phyloP scores from a whole-genome alignment of 2,797 vertebrate genomes.

The Coregonus suidteri region DNA sequence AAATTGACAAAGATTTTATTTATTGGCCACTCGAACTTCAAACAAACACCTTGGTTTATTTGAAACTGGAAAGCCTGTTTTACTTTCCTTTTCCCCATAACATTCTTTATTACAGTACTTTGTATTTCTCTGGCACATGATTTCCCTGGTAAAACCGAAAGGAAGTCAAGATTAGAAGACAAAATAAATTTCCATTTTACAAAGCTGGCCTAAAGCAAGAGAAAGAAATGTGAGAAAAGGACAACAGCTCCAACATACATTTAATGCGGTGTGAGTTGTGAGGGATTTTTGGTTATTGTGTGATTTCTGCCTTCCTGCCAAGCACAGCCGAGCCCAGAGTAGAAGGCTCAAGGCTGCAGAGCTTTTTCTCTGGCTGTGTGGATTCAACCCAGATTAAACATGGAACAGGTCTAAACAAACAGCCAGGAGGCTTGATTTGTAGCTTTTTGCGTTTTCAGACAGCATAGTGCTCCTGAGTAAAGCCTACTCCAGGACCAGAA shows the following conservation, averaged over 20 bases:
- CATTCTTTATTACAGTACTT: background rate
- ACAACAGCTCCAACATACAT: constrained; percentile 35
- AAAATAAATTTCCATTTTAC: constrained; percentile 15
- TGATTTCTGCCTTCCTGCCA: constrained; percentile 60
- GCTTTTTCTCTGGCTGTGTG: constrained; percentile 20
- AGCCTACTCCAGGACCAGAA: constrained; percentile 12
- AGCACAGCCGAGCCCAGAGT: constrained; percentile 17
- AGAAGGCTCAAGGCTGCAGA: constrained; percentile 20
- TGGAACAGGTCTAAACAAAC: constrained; percentile 21
- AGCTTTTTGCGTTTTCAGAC: constrained; percentile 1
- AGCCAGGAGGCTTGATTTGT: constrained; percentile 30
- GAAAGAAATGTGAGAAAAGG: constrained; percentile 55
- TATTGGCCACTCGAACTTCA: constrained; percentile 50
- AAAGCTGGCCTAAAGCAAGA: constrained; percentile 46
- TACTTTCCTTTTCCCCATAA: constrained; percentile 16
- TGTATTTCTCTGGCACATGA: constrained; percentile 50
- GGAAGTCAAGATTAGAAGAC: constrained; percentile 14
- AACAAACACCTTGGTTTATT: constrained; percentile 54
- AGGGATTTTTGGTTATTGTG: constrained; percentile 58
- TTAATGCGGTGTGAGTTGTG: constrained; percentile 39
- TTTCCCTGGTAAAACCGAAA: constrained; percentile 43
- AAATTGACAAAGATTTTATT: constrained; percentile 51
- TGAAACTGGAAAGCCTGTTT: constrained; percentile 55
- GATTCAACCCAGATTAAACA: constrained; percentile 3
- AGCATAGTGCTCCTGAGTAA: constrained; percentile 4